Conservation (phyloP, 2,888 invertebrate species). For the Scaptomyza reducta region DNA sequence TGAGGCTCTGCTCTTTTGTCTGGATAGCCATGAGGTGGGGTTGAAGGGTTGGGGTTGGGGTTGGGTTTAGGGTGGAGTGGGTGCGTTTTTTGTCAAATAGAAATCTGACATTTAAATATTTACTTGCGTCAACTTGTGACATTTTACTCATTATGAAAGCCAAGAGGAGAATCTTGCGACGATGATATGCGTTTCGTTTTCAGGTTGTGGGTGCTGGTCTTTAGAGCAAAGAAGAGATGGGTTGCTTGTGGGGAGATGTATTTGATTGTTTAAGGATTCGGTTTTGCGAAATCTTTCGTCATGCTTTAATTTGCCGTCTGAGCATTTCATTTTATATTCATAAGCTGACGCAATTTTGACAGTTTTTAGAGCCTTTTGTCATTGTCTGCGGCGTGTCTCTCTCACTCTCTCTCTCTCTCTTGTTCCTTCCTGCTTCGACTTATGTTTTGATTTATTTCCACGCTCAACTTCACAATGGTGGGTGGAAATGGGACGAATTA, state of each 20-base stretch:
- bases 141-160: conserved; percentile 75
- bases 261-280: conserved; percentile 25
- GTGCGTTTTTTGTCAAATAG: conserved; percentile 51
- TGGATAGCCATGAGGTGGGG: conserved; percentile 4
- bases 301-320: conserved; percentile 53
- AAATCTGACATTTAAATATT: conserved; percentile 83
- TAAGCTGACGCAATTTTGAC: conserved; percentile 77
- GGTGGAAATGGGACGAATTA: conserved; percentile 5
- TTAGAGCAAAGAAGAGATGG: no score
- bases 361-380: conserved; percentile 68
- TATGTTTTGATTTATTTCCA: conserved; percentile 76
- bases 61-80: not conserved
- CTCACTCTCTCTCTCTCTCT: conserved; percentile 20
- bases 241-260: conserved; percentile 4
- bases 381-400: conserved; percentile 20
- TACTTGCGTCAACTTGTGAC: conserved; percentile 81
- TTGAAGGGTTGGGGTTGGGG: not conserved
- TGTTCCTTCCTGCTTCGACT: conserved; percentile 4
- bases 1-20: conserved; percentile 9
- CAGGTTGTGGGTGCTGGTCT: conserved; percentile 4
- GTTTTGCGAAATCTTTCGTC: conserved; percentile 56
- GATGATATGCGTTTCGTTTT: conserved; percentile 46
- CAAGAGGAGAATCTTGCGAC: conserved; percentile 29
- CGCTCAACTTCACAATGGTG: conserved; percentile 43
- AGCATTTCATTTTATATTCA: conserved; percentile 75